These are phyloP conservation scores for Takifugu flavidus DNA, from an alignment of 2,113 vertebrate genomes.

Conservation along the genomic window DNA sequence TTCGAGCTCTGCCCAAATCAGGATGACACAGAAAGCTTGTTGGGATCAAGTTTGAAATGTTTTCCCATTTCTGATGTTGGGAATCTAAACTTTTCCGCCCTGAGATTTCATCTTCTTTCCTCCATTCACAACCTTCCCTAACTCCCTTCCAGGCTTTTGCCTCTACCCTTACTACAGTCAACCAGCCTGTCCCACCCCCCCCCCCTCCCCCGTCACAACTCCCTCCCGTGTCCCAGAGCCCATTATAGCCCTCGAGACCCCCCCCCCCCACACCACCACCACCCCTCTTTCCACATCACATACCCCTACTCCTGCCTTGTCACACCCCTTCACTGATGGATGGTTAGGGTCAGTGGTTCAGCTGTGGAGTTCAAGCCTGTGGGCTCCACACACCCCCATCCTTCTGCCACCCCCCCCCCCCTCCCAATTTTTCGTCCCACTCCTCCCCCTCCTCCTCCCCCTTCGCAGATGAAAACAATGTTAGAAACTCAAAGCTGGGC, in stretches of 20 bases:
- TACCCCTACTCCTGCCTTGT: slow-evolving; percentile 71
- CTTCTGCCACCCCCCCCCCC: background rate
- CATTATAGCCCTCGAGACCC: slow-evolving; percentile 57
- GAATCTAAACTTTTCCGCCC: background rate
- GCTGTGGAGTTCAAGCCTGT: slow-evolving; percentile 77
- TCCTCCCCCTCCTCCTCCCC: slow-evolving; percentile 30
- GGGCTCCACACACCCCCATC: slow-evolving; percentile 42
- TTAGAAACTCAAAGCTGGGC: slow-evolving; percentile 66
- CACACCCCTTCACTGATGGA: slow-evolving; percentile 75
- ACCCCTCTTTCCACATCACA: slow-evolving; percentile 56
- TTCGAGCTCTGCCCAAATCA: slow-evolving; percentile 42
- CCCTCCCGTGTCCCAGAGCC: slow-evolving; percentile 50
- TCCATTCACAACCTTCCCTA: slow-evolving; percentile 2
- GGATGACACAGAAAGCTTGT: slow-evolving; percentile 28
- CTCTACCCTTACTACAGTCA: slow-evolving; percentile 45
- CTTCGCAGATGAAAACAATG: slow-evolving; percentile 62
- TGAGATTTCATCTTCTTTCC: background rate
- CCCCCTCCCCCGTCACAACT: slow-evolving; percentile 14
- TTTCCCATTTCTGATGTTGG: background rate
- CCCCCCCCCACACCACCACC: slow-evolving; percentile 17
- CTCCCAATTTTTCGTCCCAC: slow-evolving; percentile 25
- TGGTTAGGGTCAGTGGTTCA: slow-evolving; percentile 76
- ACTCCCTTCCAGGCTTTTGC: slow-evolving; percentile 19
- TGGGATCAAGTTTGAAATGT: background rate
- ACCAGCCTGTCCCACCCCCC: slow-evolving; percentile 16